A percentile compares a stretch with the other conserved stretches of the same genome.
These are phyloP conservation scores for Thelaira solivaga DNA, from an alignment of 2,888 invertebrate species.

Conservation along the genomic window DNA sequence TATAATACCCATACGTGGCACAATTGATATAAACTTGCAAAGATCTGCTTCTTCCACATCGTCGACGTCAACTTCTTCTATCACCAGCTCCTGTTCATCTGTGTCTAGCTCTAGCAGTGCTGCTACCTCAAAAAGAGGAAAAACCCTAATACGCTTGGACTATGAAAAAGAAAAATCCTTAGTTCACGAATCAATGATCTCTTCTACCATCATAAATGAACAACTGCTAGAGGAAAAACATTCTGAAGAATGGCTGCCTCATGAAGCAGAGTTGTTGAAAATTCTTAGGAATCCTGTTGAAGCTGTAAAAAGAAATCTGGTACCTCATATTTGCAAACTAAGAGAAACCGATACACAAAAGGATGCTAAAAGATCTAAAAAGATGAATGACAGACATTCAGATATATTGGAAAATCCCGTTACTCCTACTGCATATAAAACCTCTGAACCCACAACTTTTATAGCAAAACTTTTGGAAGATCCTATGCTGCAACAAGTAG, in stretches of 20 bases:
- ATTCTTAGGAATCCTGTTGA: slow-evolving; percentile 85
- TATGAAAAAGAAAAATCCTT: slow-evolving; percentile 69
- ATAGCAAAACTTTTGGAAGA: slow-evolving; percentile 82
- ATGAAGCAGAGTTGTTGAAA: slow-evolving; percentile 79
- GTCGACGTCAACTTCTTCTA: slow-evolving; percentile 69
- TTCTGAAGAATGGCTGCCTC: slow-evolving; percentile 68
- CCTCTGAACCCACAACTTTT: slow-evolving; percentile 75
- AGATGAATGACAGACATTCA: slow-evolving; percentile 65
- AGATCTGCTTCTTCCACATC: slow-evolving; percentile 74
- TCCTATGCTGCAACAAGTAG: slow-evolving; percentile 81
- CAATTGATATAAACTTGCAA: slow-evolving; percentile 68
- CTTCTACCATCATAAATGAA: slow-evolving; percentile 25
- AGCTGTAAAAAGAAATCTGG: slow-evolving; percentile 85
- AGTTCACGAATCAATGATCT: slow-evolving; percentile 25
- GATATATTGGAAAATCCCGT: slow-evolving; percentile 30
- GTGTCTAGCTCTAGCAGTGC: slow-evolving; percentile 65
- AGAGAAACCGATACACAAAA: slow-evolving; percentile 69
- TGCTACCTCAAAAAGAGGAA: slow-evolving; percentile 68
- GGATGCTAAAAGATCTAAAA: slow-evolving; percentile 73
- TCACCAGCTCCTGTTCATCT: slow-evolving; percentile 65
- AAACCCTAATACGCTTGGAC: slow-evolving; percentile 75
- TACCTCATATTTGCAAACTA: slow-evolving; percentile 87
- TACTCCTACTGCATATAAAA: neutral
- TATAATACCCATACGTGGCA: slow-evolving; percentile 77
- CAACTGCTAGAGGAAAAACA: slow-evolving; percentile 36